A percentile compares a stretch with the other conserved stretches of the same genome.
Evolutionary conservation across 2,113 vertebrate genomes (phyloP).

Genomic region (Oenanthe melanoleuca): DNA sequence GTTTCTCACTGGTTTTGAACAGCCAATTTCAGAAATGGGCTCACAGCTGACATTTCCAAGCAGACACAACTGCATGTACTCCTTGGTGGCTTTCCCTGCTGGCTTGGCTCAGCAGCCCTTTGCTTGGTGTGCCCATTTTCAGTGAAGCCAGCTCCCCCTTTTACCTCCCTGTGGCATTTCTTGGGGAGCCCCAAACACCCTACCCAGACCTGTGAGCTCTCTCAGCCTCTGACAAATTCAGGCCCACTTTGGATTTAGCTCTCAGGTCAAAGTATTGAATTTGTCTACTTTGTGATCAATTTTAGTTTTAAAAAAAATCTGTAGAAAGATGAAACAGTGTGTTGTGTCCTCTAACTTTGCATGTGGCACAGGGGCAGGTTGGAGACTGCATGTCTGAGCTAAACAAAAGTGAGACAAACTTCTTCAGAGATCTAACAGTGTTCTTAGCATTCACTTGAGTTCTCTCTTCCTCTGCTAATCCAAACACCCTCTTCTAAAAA

Average conservation of each 20-base stretch:
- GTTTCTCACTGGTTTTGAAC: background rate
- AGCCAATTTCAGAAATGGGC: background rate
- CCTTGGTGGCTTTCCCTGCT: background rate
- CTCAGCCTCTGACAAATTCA: background rate
- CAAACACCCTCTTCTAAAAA: background rate
- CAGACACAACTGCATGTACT: background rate
- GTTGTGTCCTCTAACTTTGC: background rate
- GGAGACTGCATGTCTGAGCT: background rate
- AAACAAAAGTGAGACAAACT: background rate
- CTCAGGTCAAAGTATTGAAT: background rate
- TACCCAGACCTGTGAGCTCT: background rate
- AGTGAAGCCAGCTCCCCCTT: background rate
- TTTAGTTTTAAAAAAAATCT: background rate
- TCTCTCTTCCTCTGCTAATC: background rate
- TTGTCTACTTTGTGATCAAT: background rate
- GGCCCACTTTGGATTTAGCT: background rate
- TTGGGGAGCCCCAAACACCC: background rate
- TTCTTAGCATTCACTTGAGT: background rate
- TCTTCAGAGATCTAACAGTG: background rate
- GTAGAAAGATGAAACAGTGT: background rate
- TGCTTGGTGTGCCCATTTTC: background rate
- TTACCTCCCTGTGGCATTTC: background rate
- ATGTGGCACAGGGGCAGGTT: background rate
- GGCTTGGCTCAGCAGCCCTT: background rate
- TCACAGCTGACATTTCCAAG: background rate